These are phyloP conservation scores for Rhyzopertha dominica DNA, from an alignment of 1,140 invertebrate species.

Conservation along the genomic window DNA sequence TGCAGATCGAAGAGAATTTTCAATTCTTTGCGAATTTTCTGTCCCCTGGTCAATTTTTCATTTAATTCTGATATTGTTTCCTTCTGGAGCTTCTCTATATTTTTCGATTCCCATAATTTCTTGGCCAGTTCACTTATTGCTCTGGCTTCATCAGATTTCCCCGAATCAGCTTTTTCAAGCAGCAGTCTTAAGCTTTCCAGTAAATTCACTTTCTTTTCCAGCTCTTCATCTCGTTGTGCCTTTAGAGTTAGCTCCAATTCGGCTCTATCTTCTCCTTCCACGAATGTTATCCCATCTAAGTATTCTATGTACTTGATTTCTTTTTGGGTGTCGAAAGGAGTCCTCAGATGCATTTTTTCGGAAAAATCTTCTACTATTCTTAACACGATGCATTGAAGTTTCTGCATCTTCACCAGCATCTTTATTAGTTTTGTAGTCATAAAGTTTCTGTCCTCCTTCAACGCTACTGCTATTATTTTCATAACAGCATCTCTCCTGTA, in stretches of 20 bases:
- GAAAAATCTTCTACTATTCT: constrained; percentile 29
- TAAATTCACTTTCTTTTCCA: constrained; percentile 22
- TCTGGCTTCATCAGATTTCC: constrained; percentile 21
- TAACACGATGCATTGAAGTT: constrained; percentile 30
- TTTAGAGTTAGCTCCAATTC: constrained; percentile 24
- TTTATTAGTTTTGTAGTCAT: constrained; percentile 30
- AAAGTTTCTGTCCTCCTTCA: constrained; percentile 26
- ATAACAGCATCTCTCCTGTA: constrained; percentile 21
- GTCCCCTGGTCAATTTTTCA: constrained; percentile 18
- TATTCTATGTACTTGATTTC: constrained; percentile 34
- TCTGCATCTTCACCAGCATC: constrained; percentile 28
- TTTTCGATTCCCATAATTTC: constrained; percentile 34
- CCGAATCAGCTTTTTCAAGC: constrained; percentile 14
- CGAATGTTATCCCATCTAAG: constrained; percentile 24
- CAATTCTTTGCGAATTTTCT: constrained; percentile 33
- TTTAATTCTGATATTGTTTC: constrained; percentile 33
- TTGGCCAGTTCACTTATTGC: too few species aligned
- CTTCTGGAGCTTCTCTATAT: constrained; percentile 31
- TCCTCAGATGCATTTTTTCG: constrained; percentile 25
- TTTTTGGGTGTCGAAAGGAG: constrained; percentile 21
- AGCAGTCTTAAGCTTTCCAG: constrained; percentile 27
- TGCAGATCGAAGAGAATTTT: constrained; percentile 38
- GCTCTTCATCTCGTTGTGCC: constrained; percentile 22
- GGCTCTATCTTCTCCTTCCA: constrained; percentile 17
- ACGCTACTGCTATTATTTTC: constrained; percentile 20